Percentiles rank a stretch among this genome's conserved stretches.
Evolutionary conservation across 1,140 invertebrate genomes (phyloP).

Genomic region (Marisa cornuarietis): DNA sequence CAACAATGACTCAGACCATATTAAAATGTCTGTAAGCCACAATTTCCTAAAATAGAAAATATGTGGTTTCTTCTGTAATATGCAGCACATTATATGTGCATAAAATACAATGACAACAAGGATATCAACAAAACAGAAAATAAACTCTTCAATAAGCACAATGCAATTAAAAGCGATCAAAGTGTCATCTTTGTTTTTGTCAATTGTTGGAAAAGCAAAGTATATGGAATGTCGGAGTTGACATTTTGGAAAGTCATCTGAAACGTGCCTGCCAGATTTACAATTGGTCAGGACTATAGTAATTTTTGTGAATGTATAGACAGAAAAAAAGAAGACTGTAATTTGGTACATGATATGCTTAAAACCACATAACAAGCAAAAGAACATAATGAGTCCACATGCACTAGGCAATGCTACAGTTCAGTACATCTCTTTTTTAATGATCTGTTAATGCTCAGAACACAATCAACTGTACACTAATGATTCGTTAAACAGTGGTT

Average conservation of each 20-base stretch:
- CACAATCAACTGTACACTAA: too few species aligned
- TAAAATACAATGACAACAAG: slow-evolving; percentile 3
- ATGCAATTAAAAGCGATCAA: slow-evolving; percentile 5
- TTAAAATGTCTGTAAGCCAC: too few species aligned
- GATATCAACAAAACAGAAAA: slow-evolving; percentile 1
- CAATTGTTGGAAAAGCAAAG: neutral
- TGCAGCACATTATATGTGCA: neutral
- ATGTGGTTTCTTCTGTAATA: too few species aligned
- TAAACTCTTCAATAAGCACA: neutral
- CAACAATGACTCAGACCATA: too few species aligned
- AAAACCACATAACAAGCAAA: too few species aligned
- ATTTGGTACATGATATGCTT: neutral
- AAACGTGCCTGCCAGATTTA: neutral
- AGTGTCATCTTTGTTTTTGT: slow-evolving; percentile 7
- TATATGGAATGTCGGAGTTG: slow-evolving; percentile 2
- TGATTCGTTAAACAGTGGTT: too few species aligned
- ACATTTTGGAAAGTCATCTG: slow-evolving; percentile 6
- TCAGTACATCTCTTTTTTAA: too few species aligned
- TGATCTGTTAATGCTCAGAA: too few species aligned
- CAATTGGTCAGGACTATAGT: neutral
- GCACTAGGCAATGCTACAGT: too few species aligned
- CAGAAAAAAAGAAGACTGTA: neutral
- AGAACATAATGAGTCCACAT: too few species aligned
- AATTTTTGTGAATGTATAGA: neutral
- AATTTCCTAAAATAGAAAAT: too few species aligned